These are phyloP conservation scores for Nebria salina DNA, from an alignment of 2,888 invertebrate species.

Conservation along the genomic window DNA sequence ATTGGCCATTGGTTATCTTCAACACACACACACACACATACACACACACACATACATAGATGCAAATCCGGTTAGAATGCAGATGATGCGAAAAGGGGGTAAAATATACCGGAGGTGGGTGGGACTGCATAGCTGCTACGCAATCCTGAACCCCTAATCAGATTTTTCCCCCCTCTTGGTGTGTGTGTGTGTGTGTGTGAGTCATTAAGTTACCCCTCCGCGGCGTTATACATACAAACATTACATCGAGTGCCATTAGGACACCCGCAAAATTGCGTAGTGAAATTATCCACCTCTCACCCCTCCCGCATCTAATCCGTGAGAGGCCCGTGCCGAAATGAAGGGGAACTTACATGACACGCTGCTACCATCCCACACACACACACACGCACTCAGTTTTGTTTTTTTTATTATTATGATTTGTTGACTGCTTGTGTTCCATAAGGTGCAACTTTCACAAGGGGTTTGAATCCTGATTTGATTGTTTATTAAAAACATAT, in stretches of 20 bases:
- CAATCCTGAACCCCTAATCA: constrained; percentile 59
- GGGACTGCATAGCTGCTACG: constrained; percentile 27
- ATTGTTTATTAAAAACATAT: too few relatives aligned
- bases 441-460: too few relatives aligned
- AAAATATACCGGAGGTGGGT: constrained; percentile 10
- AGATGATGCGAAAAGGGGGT: neutral
- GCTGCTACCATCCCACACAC: neutral
- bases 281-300: constrained; percentile 56
- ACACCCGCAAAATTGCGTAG: constrained; percentile 62
- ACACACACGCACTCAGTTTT: neutral
- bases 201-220: constrained; percentile 61
- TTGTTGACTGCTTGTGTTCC: too few relatives aligned
- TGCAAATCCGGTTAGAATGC: constrained; percentile 5
- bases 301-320: constrained; percentile 39
- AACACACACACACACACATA: constrained; percentile 11
- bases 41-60: neutral
- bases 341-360: neutral
- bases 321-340: neutral
- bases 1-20: neutral
- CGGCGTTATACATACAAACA: constrained; percentile 58
- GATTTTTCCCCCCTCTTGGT: constrained; percentile 61
- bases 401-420: neutral
- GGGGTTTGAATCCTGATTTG: too few relatives aligned
- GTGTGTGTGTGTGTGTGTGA: constrained; percentile 62
- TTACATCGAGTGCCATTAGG: constrained; percentile 60